Conservation (phyloP, 2,797 vertebrate species). For the Sarcophilus harrisii region DNA sequence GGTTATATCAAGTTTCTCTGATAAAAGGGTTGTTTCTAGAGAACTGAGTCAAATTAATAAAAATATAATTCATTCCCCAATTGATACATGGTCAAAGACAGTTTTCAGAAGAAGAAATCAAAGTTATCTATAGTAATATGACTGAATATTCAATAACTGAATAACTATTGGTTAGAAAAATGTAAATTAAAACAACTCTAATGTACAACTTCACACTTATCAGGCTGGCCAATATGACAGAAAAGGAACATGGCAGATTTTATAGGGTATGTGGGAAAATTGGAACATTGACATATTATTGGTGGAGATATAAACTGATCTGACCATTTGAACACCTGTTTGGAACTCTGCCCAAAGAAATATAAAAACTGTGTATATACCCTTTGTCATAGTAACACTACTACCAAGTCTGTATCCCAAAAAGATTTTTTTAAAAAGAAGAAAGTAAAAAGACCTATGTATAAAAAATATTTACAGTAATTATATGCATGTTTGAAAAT, state of each 20-base stretch:
- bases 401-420: not conserved
- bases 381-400: not conserved
- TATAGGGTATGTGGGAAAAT: not conserved
- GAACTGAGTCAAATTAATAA: not conserved
- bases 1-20: not conserved
- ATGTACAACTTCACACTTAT: not conserved
- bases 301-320: not conserved
- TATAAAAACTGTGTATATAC: not conserved
- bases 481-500: not conserved
- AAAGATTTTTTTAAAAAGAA: not conserved
- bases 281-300: not conserved
- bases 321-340: not conserved
- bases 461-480: not conserved
- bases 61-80: not conserved
- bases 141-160: not conserved
- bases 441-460: not conserved
- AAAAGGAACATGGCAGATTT: not conserved
- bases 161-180: not conserved
- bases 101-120: not conserved
- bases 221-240: not conserved
- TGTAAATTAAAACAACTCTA: not conserved
- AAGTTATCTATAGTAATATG: not conserved
- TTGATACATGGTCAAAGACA: not conserved
- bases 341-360: not conserved
- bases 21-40: not conserved